Evolutionary conservation across 2,113 vertebrate genomes (phyloP).

Genomic region (Redunca redunca): DNA sequence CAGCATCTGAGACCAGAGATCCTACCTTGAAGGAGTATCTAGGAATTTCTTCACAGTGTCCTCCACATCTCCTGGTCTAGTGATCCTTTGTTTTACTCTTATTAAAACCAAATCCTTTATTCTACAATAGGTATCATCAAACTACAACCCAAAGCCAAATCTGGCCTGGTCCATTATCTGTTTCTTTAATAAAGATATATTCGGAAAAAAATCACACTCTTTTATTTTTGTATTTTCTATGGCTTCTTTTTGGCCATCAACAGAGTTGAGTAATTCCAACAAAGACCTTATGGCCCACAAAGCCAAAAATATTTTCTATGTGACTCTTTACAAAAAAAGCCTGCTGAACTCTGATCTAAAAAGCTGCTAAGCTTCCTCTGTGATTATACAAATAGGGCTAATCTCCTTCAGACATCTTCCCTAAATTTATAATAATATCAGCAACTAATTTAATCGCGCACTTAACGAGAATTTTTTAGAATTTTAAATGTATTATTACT

Average conservation of each 20-base stretch:
- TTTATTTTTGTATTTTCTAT: neutral
- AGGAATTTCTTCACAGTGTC: neutral
- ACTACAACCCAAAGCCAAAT: neutral
- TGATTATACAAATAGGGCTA: neutral
- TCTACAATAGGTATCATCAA: neutral
- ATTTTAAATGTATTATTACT: neutral
- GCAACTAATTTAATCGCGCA: neutral
- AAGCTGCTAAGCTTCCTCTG: neutral
- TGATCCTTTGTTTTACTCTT: neutral
- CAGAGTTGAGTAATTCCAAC: neutral
- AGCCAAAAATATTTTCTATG: neutral
- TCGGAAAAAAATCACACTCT: neutral
- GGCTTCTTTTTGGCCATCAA: neutral
- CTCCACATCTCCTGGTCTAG: neutral
- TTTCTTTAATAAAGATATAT: neutral
- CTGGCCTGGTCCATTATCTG: neutral
- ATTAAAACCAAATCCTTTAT: neutral
- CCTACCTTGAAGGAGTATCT: neutral
- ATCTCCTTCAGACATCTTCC: neutral
- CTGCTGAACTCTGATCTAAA: neutral
- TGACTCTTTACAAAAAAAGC: neutral
- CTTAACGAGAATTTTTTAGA: neutral
- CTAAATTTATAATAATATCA: neutral
- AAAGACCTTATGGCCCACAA: neutral
- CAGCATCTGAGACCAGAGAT: neutral